These are phyloP conservation scores for Oreochromis niloticus DNA, from an alignment of 2,113 vertebrate genomes.

Conservation along the genomic window DNA sequence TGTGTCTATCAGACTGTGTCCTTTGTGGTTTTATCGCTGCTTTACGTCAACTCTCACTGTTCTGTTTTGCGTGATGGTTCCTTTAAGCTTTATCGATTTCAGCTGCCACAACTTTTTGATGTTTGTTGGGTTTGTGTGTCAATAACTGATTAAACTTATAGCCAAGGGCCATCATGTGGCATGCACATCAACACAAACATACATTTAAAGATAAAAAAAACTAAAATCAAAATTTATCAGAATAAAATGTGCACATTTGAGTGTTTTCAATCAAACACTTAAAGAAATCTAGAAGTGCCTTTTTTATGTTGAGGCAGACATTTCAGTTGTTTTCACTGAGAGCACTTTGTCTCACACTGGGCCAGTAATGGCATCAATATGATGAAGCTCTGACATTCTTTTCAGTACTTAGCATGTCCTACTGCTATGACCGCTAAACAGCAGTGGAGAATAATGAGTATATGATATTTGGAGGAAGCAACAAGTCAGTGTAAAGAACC, in stretches of 20 bases:
- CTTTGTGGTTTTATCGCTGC: background rate
- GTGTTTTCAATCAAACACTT: background rate
- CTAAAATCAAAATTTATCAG: background rate
- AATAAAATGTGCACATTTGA: background rate
- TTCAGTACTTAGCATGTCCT: background rate
- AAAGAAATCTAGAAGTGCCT: background rate
- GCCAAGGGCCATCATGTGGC: background rate
- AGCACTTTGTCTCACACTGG: background rate
- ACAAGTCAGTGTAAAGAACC: background rate
- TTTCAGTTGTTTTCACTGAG: background rate
- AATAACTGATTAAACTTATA: background rate
- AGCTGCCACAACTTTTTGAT: background rate
- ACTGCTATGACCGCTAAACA: background rate
- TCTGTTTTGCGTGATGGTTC: background rate
- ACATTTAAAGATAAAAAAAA: background rate
- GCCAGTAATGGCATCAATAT: background rate
- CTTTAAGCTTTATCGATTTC: background rate
- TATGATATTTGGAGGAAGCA: background rate
- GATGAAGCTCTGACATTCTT: background rate
- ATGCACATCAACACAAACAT: background rate
- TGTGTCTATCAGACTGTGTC: background rate
- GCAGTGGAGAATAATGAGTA: background rate
- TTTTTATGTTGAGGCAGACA: background rate
- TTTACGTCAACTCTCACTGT: background rate
- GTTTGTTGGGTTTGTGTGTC: background rate